Evolutionary conservation across 2,113 vertebrate genomes (phyloP).

Genomic region (Rhinichthys klamathensis): DNA sequence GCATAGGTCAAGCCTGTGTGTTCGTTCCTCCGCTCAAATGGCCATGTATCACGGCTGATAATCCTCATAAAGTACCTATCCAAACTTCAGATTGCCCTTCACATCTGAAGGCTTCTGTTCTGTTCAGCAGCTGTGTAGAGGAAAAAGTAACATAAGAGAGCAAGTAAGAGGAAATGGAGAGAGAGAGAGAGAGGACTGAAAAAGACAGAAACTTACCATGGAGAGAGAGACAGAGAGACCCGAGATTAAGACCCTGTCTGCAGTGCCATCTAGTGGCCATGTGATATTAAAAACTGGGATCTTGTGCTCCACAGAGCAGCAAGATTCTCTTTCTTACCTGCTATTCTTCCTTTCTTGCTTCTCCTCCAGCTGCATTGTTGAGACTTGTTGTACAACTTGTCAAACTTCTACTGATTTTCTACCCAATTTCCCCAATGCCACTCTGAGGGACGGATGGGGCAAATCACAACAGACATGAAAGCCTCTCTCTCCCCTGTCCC

Average conservation of each 20-base stretch:
- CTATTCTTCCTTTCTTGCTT: background rate
- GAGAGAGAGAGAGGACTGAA: background rate
- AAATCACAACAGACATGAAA: slow-evolving; percentile 28
- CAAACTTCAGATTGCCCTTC: slow-evolving; percentile 40
- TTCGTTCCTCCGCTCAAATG: background rate
- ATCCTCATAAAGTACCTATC: slow-evolving; percentile 5
- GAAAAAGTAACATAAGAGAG: slow-evolving; percentile 36
- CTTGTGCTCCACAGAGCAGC: background rate
- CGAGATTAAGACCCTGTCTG: slow-evolving; percentile 46
- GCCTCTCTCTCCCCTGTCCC: background rate
- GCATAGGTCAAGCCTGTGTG: slow-evolving; percentile 24
- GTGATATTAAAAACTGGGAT: background rate
- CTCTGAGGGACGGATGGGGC: background rate
- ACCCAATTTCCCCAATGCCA: background rate
- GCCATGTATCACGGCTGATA: slow-evolving; percentile 4
- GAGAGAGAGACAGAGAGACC: background rate
- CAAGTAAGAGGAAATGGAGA: background rate
- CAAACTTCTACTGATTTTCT: background rate
- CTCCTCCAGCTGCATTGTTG: background rate
- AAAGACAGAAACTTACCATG: background rate
- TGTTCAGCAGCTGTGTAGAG: slow-evolving; percentile 19
- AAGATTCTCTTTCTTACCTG: background rate
- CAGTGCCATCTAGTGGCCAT: slow-evolving; percentile 63
- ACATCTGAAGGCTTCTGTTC: slow-evolving; percentile 30
- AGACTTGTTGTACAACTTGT: slow-evolving; percentile 2